A percentile compares a stretch with the other conserved stretches of the same genome.
Evolutionary conservation across 2,797 vertebrate genomes (phyloP).

Genomic region (Sitta carolinensis): DNA sequence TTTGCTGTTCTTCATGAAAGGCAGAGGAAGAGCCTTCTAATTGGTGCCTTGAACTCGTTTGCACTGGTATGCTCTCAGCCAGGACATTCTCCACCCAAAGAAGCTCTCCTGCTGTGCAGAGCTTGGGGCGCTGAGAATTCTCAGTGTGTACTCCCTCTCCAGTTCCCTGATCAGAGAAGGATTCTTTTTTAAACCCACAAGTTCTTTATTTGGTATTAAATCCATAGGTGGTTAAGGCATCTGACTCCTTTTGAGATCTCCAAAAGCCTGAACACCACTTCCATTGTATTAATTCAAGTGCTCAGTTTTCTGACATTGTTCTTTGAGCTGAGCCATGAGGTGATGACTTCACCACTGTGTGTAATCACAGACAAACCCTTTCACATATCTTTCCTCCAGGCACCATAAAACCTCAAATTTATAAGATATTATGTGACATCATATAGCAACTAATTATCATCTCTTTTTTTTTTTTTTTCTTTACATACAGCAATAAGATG

Average conservation of each 20-base stretch:
- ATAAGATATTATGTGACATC: not conserved
- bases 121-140: not conserved
- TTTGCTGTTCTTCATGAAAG: not conserved
- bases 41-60: not conserved
- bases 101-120: not conserved
- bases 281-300: not conserved
- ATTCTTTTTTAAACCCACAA: not conserved
- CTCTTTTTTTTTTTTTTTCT: not conserved
- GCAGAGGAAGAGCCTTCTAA: not conserved
- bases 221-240: not conserved
- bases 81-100: not conserved
- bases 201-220: not conserved
- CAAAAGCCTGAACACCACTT: not conserved
- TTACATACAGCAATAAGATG: not conserved
- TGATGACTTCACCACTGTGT: fast-evolving
- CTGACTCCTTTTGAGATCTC: not conserved
- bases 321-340: fast-evolving
- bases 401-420: not conserved
- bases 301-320: not conserved
- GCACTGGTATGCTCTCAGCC: not conserved
- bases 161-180: not conserved
- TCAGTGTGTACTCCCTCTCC: fast-evolving
- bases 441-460: not conserved
- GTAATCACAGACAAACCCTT: not conserved
- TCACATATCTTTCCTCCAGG: not conserved